A percentile compares a stretch with the other conserved stretches of the same genome.
phyloP scores from a whole-genome alignment of 2,797 vertebrate species.

The Sebastes taczanowskii region DNA sequence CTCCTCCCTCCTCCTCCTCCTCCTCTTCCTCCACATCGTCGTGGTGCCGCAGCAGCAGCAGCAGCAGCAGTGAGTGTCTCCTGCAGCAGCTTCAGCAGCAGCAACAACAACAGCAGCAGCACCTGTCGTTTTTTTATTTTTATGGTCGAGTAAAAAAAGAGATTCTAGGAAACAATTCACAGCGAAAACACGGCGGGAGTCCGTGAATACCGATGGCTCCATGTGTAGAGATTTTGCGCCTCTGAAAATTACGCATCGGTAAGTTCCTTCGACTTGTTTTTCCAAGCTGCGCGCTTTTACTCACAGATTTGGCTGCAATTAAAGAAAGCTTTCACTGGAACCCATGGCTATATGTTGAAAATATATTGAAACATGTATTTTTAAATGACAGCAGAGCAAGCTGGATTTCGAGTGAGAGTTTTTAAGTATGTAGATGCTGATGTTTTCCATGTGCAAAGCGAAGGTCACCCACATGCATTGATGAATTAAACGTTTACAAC shows the following conservation, averaged over 20 bases:
- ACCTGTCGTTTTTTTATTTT: conserved; percentile 41
- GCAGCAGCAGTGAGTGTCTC: conserved; percentile 61
- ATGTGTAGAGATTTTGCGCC: conserved; percentile 39
- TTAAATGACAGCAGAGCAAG: not conserved
- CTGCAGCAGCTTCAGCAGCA: conserved; percentile 58
- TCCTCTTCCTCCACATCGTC: conserved; percentile 30
- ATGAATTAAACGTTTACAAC: conserved; percentile 26
- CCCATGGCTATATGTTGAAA: not conserved
- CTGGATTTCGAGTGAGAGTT: not conserved
- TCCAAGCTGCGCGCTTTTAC: conserved; percentile 33
- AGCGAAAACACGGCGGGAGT: not conserved
- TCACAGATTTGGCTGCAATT: conserved; percentile 23
- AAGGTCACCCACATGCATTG: conserved; percentile 67
- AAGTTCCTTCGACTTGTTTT: conserved; percentile 68
- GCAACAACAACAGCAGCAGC: conserved; percentile 23
- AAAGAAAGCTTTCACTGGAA: not conserved
- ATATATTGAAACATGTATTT: fast-evolving
- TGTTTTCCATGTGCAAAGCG: conserved; percentile 51
- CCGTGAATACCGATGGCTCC: conserved; percentile 50
- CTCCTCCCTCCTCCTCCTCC: conserved; percentile 17
- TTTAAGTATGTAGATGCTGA: not conserved
- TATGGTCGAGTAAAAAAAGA: conserved; percentile 14
- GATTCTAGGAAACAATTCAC: not conserved
- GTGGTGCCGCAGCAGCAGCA: conserved; percentile 67
- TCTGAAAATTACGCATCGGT: conserved; percentile 64